phyloP scores from a whole-genome alignment of 2,888 invertebrate species.

The Melipona beecheii region DNA sequence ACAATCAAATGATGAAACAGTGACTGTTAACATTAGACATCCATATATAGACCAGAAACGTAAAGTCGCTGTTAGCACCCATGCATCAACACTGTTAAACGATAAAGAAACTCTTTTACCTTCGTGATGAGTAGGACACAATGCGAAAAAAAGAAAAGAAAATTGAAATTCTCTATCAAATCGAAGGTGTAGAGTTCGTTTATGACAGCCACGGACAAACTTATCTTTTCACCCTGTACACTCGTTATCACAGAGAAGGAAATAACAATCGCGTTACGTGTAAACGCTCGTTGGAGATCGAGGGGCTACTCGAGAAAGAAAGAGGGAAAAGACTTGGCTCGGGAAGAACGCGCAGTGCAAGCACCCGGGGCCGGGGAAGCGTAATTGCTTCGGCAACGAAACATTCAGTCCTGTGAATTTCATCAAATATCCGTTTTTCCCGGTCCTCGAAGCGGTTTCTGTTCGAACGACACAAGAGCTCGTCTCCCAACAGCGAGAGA shows the following conservation, averaged over 20 bases:
- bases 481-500: constrained; percentile 18
- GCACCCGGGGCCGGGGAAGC: not conserved
- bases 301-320: not conserved
- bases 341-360: not conserved
- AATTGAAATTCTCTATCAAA: too few species aligned
- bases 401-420: constrained; percentile 32
- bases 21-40: too few species aligned
- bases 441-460: constrained; percentile 36
- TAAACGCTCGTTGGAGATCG: not conserved
- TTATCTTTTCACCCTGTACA: too few species aligned
- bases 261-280: constrained; percentile 14
- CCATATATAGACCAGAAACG: too few species aligned
- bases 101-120: too few species aligned
- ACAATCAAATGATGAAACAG: too few species aligned
- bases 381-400: constrained; percentile 31
- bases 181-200: too few species aligned
- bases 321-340: not conserved
- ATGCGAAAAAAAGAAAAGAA: too few species aligned
- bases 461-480: constrained; percentile 51
- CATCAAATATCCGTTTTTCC: constrained; percentile 42
- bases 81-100: too few species aligned
- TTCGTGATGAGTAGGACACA: too few species aligned
- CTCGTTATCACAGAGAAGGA: not conserved
- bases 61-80: too few species aligned
- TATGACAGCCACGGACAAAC: too few species aligned